Conservation (phyloP, 2,888 invertebrate species). For the Nomada fucata region DNA sequence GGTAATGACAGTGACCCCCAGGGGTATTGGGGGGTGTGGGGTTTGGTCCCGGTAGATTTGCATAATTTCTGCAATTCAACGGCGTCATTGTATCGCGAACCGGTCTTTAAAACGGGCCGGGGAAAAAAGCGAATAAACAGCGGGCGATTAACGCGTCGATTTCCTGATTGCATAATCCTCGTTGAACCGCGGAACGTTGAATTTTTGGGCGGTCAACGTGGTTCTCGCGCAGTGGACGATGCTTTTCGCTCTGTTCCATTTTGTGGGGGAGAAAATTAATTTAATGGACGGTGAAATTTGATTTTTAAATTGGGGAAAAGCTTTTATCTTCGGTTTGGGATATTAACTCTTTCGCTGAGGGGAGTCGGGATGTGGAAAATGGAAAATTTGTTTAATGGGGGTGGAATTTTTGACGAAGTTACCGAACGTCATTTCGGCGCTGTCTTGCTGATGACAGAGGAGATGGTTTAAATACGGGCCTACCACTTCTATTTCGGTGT, state of each 20-base stretch:
- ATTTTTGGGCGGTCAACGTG: background rate
- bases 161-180: background rate
- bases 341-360: no score
- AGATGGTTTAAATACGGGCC: no score
- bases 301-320: background rate
- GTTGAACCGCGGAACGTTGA: background rate
- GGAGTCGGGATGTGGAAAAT: no score
- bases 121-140: constrained; percentile 5
- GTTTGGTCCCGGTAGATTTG: constrained; percentile 27
- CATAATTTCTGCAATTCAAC: constrained; percentile 56
- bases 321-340: no score
- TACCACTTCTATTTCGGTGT: no score
- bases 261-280: background rate
- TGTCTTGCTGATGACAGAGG: no score
- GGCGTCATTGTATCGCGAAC: constrained; percentile 12
- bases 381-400: no score
- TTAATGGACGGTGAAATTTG: constrained; percentile 4
- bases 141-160: constrained; percentile 9
- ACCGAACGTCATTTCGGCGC: no score
- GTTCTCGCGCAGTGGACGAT: no score
- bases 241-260: background rate
- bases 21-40: background rate
- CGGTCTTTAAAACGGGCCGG: background rate
- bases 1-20: constrained; percentile 71
- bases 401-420: no score